Conservation (phyloP, 2,888 invertebrate species). For the Drosophila lutescens region DNA sequence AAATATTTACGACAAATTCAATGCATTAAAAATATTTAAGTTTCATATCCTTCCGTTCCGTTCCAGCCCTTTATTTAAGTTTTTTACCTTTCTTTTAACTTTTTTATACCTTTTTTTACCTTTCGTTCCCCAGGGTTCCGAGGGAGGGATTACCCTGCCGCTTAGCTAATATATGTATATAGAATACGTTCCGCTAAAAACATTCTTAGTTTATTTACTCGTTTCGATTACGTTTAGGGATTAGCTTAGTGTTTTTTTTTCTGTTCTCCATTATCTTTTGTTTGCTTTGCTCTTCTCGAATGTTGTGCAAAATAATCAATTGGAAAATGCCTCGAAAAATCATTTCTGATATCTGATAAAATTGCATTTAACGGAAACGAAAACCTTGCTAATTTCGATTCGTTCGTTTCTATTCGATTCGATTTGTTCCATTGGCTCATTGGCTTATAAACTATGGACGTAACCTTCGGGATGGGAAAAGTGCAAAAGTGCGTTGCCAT, state of each 20-base stretch:
- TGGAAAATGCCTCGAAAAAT: slow-evolving; percentile 41
- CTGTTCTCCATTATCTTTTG: slow-evolving; percentile 22
- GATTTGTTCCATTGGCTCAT: slow-evolving; percentile 64
- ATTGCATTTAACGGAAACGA: slow-evolving; percentile 34
- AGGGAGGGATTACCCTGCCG: slow-evolving; percentile 45
- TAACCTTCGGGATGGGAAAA: slow-evolving; percentile 84
- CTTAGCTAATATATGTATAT: slow-evolving; percentile 59
- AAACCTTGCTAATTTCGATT: slow-evolving; percentile 45
- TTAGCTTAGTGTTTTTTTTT: slow-evolving; percentile 35
- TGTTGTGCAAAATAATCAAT: slow-evolving; percentile 52
- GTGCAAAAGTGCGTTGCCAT: slow-evolving; percentile 83
- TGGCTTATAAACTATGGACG: slow-evolving; percentile 84
- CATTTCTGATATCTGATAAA: slow-evolving; percentile 21
- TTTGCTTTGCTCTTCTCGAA: slow-evolving; percentile 31
- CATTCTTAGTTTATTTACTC: slow-evolving; percentile 66
- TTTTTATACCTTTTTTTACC: slow-evolving; percentile 13
- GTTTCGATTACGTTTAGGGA: slow-evolving; percentile 50
- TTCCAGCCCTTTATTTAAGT: slow-evolving; percentile 18
- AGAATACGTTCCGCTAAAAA: slow-evolving; percentile 75
- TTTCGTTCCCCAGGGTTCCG: slow-evolving; percentile 31
- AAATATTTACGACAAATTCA: slow-evolving; percentile 79
- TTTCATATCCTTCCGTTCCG: slow-evolving; percentile 29
- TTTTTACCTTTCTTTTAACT: background rate
- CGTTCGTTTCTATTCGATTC: slow-evolving; percentile 39
- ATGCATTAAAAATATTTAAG: slow-evolving; percentile 76